These are phyloP conservation scores for Drosophila meridiana DNA, from an alignment of 2,888 invertebrate genomes.

Conservation along the genomic window DNA sequence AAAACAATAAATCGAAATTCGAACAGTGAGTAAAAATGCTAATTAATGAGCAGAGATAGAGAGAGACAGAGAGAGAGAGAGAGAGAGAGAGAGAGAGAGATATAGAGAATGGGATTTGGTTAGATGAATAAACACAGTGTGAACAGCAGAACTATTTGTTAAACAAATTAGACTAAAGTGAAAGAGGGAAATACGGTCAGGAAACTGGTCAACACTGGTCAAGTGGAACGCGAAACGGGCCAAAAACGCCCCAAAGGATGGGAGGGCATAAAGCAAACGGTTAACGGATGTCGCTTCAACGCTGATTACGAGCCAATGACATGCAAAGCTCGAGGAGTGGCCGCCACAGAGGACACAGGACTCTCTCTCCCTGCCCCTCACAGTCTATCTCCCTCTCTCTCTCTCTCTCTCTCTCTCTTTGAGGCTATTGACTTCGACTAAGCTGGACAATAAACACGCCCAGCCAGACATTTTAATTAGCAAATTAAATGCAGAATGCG, in stretches of 20 bases:
- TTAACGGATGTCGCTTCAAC: conserved; percentile 31
- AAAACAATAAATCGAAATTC: conserved; percentile 52
- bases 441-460: not conserved
- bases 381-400: not conserved
- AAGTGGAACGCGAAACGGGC: not conserved
- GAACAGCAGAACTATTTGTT: conserved; percentile 63
- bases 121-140: conserved; percentile 23
- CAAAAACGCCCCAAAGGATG: conserved; percentile 4
- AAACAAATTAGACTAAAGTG: conserved; percentile 55
- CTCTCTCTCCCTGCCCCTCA: not conserved
- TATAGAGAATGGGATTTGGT: not conserved
- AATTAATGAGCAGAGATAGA: conserved; percentile 55
- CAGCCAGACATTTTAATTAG: conserved; percentile 62
- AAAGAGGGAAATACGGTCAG: not conserved
- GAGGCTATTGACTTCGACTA: conserved; percentile 49
- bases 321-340: conserved; percentile 65
- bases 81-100: not conserved
- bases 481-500: conserved; percentile 64
- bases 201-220: conserved; percentile 37
- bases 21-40: conserved; percentile 48
- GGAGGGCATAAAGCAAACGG: conserved; percentile 5
- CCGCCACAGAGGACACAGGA: conserved; percentile 2
- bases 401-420: conserved; percentile 15
- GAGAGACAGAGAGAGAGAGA: not conserved
- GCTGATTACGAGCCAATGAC: conserved; percentile 60